These are phyloP conservation scores for Sminthurides aquaticus DNA, from an alignment of 2,888 invertebrate species.

Conservation along the genomic window DNA sequence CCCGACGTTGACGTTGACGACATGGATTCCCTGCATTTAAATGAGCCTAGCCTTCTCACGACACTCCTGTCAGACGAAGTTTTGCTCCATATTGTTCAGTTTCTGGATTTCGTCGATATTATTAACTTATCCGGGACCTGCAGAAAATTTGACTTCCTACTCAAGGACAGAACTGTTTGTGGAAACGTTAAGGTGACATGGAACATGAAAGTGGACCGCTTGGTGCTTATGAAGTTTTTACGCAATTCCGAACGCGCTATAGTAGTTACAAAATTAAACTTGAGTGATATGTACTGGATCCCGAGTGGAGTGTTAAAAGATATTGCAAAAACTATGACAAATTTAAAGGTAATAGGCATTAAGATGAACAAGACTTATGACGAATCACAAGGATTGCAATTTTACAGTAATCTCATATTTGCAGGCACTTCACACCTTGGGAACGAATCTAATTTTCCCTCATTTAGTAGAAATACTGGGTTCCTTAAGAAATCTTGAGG, in stretches of 20 bases:
- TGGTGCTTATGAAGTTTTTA: constrained; percentile 27
- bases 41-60: constrained; percentile 3
- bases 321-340: constrained; percentile 26
- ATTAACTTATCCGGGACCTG: constrained; percentile 36
- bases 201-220: constrained; percentile 22
- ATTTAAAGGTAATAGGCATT: constrained; percentile 30
- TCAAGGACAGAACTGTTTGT: constrained; percentile 33
- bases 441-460: constrained; percentile 32
- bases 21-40: neutral
- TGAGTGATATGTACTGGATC: constrained; percentile 39
- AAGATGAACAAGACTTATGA: neutral
- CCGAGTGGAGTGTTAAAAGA: constrained; percentile 35
- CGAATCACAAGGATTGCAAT: neutral
- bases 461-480: constrained; percentile 34
- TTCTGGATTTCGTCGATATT: constrained; percentile 25
- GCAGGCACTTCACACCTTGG: constrained; percentile 31
- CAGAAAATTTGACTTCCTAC: constrained; percentile 25
- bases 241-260: constrained; percentile 25
- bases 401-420: neutral
- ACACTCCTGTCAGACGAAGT: constrained; percentile 34
- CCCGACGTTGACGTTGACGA: neutral
- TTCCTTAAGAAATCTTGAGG: neutral
- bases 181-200: constrained; percentile 26
- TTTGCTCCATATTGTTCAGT: constrained; percentile 30
- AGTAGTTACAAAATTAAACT: constrained; percentile 27